Evolutionary conservation across 2,113 vertebrate species (phyloP).

Genomic region (Potamarius usumacintae): DNA sequence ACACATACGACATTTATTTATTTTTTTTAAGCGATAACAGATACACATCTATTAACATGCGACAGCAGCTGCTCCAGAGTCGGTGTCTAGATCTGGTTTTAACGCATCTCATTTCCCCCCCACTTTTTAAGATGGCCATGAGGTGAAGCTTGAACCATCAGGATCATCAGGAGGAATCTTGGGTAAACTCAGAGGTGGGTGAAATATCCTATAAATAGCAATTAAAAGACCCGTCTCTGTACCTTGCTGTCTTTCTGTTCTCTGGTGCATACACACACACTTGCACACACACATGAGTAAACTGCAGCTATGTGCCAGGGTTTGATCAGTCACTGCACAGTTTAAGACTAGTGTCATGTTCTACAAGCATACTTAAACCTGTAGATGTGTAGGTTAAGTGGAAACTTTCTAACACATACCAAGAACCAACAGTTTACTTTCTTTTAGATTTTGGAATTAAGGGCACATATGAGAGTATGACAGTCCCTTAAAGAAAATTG

Average conservation of each 20-base stretch:
- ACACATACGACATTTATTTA: not conserved
- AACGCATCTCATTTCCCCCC: not conserved
- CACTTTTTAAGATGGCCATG: constrained; percentile 73
- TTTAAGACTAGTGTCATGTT: not conserved
- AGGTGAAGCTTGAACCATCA: constrained; percentile 81
- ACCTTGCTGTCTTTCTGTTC: no score
- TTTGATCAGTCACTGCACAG: not conserved
- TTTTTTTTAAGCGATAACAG: not conserved
- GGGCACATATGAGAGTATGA: no score
- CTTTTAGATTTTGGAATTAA: not conserved
- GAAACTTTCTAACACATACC: not conserved
- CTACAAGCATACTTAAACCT: not conserved
- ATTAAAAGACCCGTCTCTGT: not conserved
- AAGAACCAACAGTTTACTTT: not conserved
- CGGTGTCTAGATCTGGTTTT: not conserved
- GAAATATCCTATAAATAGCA: not conserved
- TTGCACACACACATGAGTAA: not conserved
- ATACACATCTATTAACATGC: not conserved
- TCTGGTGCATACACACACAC: not conserved
- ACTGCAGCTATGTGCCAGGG: not conserved
- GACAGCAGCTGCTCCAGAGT: not conserved
- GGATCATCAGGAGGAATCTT: constrained; percentile 83
- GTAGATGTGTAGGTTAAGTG: not conserved
- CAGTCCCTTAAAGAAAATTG: not conserved
- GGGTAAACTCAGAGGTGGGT: constrained; percentile 87